Conservation (phyloP, 2,888 invertebrate genomes). For the Anodontia alba region DNA sequence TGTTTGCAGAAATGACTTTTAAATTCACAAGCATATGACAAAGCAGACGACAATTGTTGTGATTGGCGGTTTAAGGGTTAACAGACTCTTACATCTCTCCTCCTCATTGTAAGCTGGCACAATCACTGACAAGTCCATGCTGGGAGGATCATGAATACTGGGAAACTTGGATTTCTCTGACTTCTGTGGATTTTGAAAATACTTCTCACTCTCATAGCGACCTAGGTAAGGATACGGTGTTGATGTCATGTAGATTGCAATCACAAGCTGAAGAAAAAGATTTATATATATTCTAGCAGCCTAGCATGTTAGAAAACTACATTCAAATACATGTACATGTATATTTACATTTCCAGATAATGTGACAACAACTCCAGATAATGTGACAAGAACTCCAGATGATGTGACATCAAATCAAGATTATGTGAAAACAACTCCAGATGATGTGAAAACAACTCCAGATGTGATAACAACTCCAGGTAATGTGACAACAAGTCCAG, state of each 20-base stretch:
- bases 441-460: no score
- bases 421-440: background rate
- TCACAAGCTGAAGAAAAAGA: slow-evolving; percentile 69
- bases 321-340: background rate
- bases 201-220: slow-evolving; percentile 91
- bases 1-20: no score
- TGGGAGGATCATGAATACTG: slow-evolving; percentile 89
- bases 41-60: no score
- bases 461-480: no score
- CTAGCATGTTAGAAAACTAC: background rate
- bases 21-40: no score
- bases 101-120: slow-evolving; percentile 99
- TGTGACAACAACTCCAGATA: background rate
- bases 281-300: background rate
- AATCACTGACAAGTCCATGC: slow-evolving; percentile 93
- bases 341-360: background rate
- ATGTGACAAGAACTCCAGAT: background rate
- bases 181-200: slow-evolving; percentile 89
- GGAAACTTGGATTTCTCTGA: slow-evolving; percentile 88
- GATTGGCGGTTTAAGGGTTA: no score
- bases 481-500: no score
- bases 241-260: slow-evolving; percentile 76
- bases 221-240: slow-evolving; percentile 79
- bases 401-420: background rate
- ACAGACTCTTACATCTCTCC: slow-evolving; percentile 91